These are phyloP conservation scores for Stichopus horrens DNA, from an alignment of 53 echinoderm and acorn worm species.

Conservation along the genomic window DNA sequence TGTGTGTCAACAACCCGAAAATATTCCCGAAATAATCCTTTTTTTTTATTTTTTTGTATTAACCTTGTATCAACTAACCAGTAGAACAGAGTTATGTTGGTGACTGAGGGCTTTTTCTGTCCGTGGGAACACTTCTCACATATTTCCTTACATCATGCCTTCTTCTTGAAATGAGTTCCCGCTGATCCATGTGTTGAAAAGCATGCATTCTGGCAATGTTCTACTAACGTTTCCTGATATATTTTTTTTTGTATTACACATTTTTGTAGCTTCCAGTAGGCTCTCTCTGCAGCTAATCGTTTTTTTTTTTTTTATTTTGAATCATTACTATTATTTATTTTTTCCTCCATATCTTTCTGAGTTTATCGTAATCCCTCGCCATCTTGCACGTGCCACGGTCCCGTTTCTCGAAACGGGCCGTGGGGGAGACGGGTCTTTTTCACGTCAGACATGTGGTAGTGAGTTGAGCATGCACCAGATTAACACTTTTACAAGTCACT, in stretches of 20 bases:
- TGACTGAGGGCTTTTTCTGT: background rate
- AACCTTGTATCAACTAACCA: background rate
- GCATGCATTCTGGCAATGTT: background rate
- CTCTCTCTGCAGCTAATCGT: conserved; percentile 11
- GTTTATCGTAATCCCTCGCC: background rate
- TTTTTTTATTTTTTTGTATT: background rate
- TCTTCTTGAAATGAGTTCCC: background rate
- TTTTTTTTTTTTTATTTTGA: background rate
- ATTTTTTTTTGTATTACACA: background rate
- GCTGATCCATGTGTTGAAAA: background rate
- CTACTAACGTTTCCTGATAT: background rate
- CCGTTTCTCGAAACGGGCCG: background rate
- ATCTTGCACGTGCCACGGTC: background rate
- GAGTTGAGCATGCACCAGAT: no score
- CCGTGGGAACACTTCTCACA: background rate
- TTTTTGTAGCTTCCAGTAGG: background rate
- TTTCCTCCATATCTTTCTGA: background rate
- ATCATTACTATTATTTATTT: conserved; percentile 8
- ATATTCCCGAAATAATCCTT: no score
- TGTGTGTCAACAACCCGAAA: no score
- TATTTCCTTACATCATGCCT: background rate
- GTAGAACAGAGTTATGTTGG: background rate
- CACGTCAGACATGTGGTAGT: no score
- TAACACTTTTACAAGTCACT: no score
- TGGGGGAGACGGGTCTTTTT: background rate